Percentiles rank a stretch among this genome's conserved stretches.
These are phyloP conservation scores for Melanargia galathea DNA, from an alignment of 2,888 invertebrate genomes.

Conservation along the genomic window DNA sequence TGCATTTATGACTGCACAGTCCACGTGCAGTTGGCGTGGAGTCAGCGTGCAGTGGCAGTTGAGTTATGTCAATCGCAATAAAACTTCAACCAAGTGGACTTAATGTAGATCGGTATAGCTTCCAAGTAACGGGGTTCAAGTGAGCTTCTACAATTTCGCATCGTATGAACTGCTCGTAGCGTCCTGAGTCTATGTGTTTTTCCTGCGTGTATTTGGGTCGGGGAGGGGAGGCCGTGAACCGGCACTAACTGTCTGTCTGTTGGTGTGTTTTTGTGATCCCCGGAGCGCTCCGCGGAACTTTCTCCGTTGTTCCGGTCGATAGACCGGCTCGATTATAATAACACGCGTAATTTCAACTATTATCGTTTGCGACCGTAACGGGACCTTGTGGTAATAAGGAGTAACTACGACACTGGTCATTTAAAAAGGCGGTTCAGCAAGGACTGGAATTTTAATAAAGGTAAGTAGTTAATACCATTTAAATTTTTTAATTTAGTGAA, in stretches of 20 bases:
- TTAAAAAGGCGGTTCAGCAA: neutral
- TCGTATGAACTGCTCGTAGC: neutral
- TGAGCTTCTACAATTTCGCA: neutral
- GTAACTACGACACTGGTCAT: neutral
- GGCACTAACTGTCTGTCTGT: constrained; percentile 34
- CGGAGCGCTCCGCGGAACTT: constrained; percentile 39
- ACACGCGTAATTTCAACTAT: constrained; percentile 11
- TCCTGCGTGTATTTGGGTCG: constrained; percentile 27
- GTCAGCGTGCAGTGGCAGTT: too few species aligned
- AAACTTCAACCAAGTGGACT: neutral
- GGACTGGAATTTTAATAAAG: neutral
- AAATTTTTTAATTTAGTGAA: too few species aligned
- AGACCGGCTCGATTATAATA: constrained; percentile 29
- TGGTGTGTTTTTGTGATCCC: constrained; percentile 22
- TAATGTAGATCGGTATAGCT: constrained; percentile 12
- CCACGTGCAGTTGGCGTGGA: too few species aligned
- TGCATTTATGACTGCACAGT: too few species aligned
- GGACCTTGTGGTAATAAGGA: neutral
- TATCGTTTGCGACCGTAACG: constrained; percentile 20
- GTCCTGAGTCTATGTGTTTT: too few species aligned
- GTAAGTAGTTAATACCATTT: too few species aligned
- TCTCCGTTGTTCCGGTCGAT: constrained; percentile 40
- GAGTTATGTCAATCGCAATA: neutral
- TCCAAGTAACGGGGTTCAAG: constrained; percentile 17
- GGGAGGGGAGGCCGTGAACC: constrained; percentile 31